Evolutionary conservation across 2,888 invertebrate genomes (phyloP).

Genomic region (Bunonema sp.): DNA sequence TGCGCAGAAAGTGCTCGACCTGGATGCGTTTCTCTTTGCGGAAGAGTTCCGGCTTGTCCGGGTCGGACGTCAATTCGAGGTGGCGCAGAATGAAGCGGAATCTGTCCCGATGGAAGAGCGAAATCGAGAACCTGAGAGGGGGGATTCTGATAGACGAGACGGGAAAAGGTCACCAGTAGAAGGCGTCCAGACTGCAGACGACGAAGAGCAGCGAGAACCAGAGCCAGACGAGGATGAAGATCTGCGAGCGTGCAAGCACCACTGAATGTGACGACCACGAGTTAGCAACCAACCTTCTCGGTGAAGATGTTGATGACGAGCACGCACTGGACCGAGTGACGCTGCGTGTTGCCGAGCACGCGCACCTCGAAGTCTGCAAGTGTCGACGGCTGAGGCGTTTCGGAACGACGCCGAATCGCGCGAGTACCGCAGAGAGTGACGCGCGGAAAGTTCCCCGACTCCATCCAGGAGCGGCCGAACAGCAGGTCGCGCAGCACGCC

Average conservation of each 20-base stretch:
- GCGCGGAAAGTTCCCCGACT: constrained; percentile 40
- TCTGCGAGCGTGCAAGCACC: constrained; percentile 13
- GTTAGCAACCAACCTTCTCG: constrained; percentile 15
- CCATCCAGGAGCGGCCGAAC: constrained; percentile 39
- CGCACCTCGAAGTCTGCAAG: constrained; percentile 43
- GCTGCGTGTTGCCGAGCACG: constrained; percentile 40
- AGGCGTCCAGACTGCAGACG: constrained; percentile 32
- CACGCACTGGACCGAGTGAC: constrained; percentile 41
- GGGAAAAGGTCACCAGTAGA: constrained; percentile 25
- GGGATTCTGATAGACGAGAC: neutral
- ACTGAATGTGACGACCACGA: neutral
- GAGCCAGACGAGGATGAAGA: constrained; percentile 42
- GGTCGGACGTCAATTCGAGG: constrained; percentile 40
- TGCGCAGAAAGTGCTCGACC: constrained; percentile 39
- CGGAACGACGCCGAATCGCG: neutral
- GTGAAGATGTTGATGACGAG: constrained; percentile 44
- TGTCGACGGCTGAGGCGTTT: neutral
- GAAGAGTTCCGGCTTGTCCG: constrained; percentile 39
- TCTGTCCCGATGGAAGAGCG: constrained; percentile 23
- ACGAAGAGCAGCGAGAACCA: constrained; percentile 41
- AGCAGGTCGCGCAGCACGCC: constrained; percentile 37
- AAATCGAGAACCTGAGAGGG: neutral
- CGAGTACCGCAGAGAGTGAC: constrained; percentile 10
- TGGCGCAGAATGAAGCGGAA: constrained; percentile 41
- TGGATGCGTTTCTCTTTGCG: constrained; percentile 42